Conservation (phyloP, 2,888 invertebrate genomes). For the Yponomeuta evonymella region DNA sequence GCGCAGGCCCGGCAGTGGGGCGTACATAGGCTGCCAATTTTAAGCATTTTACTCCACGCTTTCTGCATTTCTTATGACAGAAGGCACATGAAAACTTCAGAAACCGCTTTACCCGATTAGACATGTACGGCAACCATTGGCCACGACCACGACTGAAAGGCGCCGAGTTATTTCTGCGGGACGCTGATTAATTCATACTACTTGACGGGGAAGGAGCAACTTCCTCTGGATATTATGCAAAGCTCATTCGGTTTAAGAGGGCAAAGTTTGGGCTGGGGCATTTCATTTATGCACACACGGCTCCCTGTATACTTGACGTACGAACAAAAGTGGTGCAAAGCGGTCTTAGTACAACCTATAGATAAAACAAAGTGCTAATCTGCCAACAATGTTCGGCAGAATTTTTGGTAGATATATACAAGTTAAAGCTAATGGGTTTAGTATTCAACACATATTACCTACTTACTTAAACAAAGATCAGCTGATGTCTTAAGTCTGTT, state of each 20-base stretch:
- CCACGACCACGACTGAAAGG: background rate
- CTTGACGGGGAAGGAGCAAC: background rate
- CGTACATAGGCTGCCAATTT: no score
- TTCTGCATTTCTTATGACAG: no score
- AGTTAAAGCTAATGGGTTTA: no score
- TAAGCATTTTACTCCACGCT: no score
- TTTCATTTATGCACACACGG: slow-evolving; percentile 10
- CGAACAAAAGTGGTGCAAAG: background rate
- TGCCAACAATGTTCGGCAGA: no score
- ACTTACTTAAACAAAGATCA: no score
- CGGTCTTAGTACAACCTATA: no score
- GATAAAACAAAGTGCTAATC: no score
- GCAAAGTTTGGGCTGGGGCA: slow-evolving; percentile 5
- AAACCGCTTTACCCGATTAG: background rate
- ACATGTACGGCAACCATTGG: background rate
- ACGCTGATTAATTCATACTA: slow-evolving; percentile 7
- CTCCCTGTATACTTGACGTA: background rate
- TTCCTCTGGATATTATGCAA: slow-evolving; percentile 8
- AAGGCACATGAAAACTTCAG: background rate
- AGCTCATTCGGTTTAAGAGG: slow-evolving; percentile 9
- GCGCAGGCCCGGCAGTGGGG: no score
- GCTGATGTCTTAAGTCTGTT: no score
- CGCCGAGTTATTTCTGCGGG: background rate
- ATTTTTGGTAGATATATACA: no score
- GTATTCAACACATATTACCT: no score